Base-by-base conservation (phyloP, 2,797 vertebrate genomes). In the Brachyalestes nurse region DNA sequence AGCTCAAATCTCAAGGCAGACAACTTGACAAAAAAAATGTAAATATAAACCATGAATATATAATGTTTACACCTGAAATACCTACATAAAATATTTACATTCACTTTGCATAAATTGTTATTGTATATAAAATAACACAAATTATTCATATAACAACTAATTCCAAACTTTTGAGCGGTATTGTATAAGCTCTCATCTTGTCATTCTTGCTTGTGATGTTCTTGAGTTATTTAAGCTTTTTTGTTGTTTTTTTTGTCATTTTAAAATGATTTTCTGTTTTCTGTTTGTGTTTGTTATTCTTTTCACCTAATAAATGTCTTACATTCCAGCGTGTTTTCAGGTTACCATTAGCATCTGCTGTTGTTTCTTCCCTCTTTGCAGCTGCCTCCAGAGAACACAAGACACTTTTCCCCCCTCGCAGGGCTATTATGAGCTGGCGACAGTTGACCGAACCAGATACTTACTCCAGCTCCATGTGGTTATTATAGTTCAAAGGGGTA, bases 401-500 rank as follows among this genome's bases (percentile, higher is more conserved):
- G 1, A 38, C 51, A 17, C 23, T 19, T 23, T 60, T 21, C 8
- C 0, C 12, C 9, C 40, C 0, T 17, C 7, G 53, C 21, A 17
- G 23, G 5, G 53, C 71, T 72, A 42, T 58, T 72, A 72, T 53
- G 71, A 58, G 71, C 38, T 74, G 58, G 47, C 34, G 55, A 70
- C 67, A 62, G 47, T 49, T 58, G 71, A 86, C 76, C 82, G 53
- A 80, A 69, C 62, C 25, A 74, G 40, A 57, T 80, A 77, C 74
- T 78, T 81, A 69, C 25, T 16, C n/a, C 70, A 80, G 85, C 86
- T 78, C 87, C 84, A 83, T 45, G 86, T 86, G 84, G 66, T 80
- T 42, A 83, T 84, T 85, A 81, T 58, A 84, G 83, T 87, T 88
- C 45, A 87, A 83, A 83, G 72, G 61, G 23, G 69, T 58, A 13